phyloP scores from a whole-genome alignment of 1,140 invertebrate genomes.

The Elymnias hypermnestra region DNA sequence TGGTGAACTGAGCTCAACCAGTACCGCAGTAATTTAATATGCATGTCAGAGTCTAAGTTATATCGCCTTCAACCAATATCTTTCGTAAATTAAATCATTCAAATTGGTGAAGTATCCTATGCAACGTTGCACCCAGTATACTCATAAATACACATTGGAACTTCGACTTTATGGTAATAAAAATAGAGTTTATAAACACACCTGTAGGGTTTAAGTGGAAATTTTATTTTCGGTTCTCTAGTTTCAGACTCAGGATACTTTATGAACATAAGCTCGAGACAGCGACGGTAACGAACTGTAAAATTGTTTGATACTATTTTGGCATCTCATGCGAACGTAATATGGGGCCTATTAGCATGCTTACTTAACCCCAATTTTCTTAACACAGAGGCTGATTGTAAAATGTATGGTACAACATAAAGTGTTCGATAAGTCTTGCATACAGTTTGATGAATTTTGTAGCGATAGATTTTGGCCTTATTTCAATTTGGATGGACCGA shows the following conservation, averaged over 20 bases:
- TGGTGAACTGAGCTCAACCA: background rate
- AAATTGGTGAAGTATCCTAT: slow-evolving; percentile 4
- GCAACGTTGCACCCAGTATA: slow-evolving; percentile 2
- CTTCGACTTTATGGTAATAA: background rate
- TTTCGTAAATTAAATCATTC: slow-evolving; percentile 5
- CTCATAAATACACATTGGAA: background rate
- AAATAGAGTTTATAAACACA: background rate
- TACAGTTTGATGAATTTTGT: slow-evolving; percentile 6
- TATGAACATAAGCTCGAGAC: slow-evolving; percentile 5
- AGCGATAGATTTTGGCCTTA: slow-evolving; percentile 2
- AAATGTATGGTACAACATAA: slow-evolving; percentile 7
- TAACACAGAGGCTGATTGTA: background rate
- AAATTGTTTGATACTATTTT: slow-evolving; percentile 9
- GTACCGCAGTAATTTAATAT: background rate
- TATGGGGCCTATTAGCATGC: slow-evolving; percentile 1
- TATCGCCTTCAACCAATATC: background rate
- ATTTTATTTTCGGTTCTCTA: slow-evolving; percentile 4
- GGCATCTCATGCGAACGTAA: background rate
- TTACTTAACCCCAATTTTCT: background rate
- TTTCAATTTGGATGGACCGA: background rate
- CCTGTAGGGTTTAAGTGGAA: background rate
- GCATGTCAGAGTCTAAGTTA: background rate
- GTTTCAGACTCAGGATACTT: slow-evolving; percentile 5
- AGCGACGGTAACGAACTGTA: slow-evolving; percentile 2
- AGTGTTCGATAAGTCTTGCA: slow-evolving; percentile 2